Base-by-base conservation (phyloP, 2,888 invertebrate genomes). In the Norana najaformis region DNA sequence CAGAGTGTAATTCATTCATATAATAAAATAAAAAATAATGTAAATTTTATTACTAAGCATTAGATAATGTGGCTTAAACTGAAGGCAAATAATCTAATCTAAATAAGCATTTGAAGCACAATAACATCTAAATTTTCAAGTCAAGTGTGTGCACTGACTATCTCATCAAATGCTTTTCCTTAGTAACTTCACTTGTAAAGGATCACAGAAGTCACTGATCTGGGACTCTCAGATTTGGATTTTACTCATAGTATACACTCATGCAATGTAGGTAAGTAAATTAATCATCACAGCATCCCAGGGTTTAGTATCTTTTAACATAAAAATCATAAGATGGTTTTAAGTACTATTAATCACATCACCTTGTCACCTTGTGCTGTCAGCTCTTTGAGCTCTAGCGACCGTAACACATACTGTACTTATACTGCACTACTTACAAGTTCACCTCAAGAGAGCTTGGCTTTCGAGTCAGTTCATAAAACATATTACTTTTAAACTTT, bases 251-350 rank as follows among this genome's bases (percentile, higher is more conserved):
- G 69, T n/a, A 69, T 1, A 69, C 69, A 69, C 69, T 89, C 37
- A 53, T 34, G 53, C 69, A 41, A 53, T 53, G 69, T 53, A 89
- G 69, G 37, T 89, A 89, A 88, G 41, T 53, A 89, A 39, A 89
- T 53, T 69, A 69, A 41, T 90, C 90, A 91, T 90, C 90, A 91
- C 47, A 83, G 37, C n/a, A 37, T 88, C 41, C 41, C 36, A 35
- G 38, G 23, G 30, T 37, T 53, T n/a, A n/a, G 85, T 47, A 39
- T 30, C 20, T 39, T n/a, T 47, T 37, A 38, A 88, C 8, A 13
- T 34, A n/a, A 69, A n/a, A n/a, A n/a, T n/a, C n/a, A n/a, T n/a
- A n/a, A n/a, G n/a, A n/a, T n/a, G n/a, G n/a, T n/a, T n/a, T n/a
- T n/a, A n/a, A n/a, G n/a, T n/a, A n/a, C n/a, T n/a, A n/a, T n/a